Evolutionary conservation across 2,113 vertebrate species (phyloP).

Genomic region (Hypomesus transpacificus): DNA sequence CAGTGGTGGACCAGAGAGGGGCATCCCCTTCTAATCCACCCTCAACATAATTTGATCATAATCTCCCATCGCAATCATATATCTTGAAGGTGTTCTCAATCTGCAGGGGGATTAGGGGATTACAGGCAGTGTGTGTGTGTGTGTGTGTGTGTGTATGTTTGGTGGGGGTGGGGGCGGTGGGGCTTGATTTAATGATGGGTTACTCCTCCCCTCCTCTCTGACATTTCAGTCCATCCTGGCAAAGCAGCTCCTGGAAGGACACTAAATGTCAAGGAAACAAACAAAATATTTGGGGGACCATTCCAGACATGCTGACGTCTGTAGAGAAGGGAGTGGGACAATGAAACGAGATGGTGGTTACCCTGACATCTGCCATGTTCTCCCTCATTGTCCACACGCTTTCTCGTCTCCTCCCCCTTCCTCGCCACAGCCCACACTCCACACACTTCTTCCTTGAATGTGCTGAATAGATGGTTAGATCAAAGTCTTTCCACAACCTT

Average conservation of each 20-base stretch:
- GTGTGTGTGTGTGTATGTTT: conserved; percentile 49
- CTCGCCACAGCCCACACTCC: neutral
- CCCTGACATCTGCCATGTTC: neutral
- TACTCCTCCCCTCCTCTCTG: neutral
- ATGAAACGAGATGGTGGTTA: no score
- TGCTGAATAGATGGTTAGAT: conserved; percentile 12
- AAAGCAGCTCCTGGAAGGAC: conserved; percentile 20
- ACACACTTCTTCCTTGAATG: neutral
- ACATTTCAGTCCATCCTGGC: conserved; percentile 44
- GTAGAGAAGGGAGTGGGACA: no score
- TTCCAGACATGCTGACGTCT: no score
- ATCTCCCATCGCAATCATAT: conserved; percentile 69
- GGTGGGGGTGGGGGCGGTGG: conserved; percentile 26
- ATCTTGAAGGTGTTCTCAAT: conserved; percentile 79
- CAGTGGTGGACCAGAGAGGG: neutral
- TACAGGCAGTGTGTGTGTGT: conserved; percentile 52
- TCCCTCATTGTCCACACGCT: neutral
- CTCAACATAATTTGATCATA: conserved; percentile 63
- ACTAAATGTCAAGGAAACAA: neutral
- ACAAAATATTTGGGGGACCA: neutral
- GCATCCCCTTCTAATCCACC: conserved; percentile 49
- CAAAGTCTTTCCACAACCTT: conserved; percentile 15
- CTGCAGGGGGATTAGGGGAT: conserved; percentile 73
- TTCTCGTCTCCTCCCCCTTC: neutral
- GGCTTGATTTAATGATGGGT: conserved; percentile 64